Percentiles rank a stretch among this genome's conserved stretches.
phyloP scores from a whole-genome alignment of 2,797 vertebrate species.

The Platyrinchus mystaceus region DNA sequence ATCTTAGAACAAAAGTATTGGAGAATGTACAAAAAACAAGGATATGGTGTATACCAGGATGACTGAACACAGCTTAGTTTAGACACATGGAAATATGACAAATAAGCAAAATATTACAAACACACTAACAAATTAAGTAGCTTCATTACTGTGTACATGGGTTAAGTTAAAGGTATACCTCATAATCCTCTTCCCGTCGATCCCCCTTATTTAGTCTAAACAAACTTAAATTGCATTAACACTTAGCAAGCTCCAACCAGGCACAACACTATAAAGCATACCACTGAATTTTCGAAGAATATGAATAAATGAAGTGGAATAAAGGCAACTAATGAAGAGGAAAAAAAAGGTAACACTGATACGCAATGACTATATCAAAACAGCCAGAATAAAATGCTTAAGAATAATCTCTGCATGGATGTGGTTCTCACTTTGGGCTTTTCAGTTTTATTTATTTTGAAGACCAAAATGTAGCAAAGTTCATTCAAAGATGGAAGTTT shows the following conservation, averaged over 20 bases:
- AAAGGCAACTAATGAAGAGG: conserved; percentile 66
- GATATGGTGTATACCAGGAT: conserved; percentile 73
- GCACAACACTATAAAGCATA: conserved; percentile 78
- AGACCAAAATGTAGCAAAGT: conserved; percentile 50
- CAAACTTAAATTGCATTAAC: conserved; percentile 71
- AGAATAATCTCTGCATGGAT: conserved; percentile 88
- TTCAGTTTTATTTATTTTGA: conserved; percentile 31
- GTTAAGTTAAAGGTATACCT: conserved; percentile 71
- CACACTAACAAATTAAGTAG: neutral
- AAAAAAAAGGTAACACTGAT: neutral
- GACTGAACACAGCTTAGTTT: conserved; percentile 41
- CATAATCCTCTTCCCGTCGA: conserved; percentile 63
- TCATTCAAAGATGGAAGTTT: conserved; percentile 32
- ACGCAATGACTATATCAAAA: conserved; percentile 65
- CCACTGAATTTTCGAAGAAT: conserved; percentile 71
- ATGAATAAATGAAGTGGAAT: conserved; percentile 68
- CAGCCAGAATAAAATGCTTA: conserved; percentile 72
- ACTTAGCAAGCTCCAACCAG: conserved; percentile 81
- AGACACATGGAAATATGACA: conserved; percentile 58
- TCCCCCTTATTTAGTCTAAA: conserved; percentile 56
- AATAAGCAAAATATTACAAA: conserved; percentile 71
- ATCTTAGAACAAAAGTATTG: neutral
- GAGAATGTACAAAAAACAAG: conserved; percentile 28
- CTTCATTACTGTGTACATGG: neutral
- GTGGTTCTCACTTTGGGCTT: conserved; percentile 65